phyloP scores from a whole-genome alignment of 2,113 vertebrate genomes.

The Odontesthes bonariensis region DNA sequence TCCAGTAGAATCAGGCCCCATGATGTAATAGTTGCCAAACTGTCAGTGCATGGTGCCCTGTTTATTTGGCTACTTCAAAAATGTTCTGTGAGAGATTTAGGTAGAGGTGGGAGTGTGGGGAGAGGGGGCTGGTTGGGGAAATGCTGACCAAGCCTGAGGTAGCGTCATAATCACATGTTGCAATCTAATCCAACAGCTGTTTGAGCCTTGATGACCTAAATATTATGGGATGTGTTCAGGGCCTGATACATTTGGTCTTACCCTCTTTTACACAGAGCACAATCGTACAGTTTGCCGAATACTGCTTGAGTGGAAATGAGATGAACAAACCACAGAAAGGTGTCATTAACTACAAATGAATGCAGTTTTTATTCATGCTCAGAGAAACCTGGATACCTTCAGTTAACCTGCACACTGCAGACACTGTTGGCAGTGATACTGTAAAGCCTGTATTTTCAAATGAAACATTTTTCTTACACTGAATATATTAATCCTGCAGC shows the following conservation, averaged over 20 bases:
- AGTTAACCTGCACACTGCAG: background rate
- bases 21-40: slow-evolving; percentile 46
- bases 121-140: background rate
- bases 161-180: slow-evolving; percentile 73
- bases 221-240: slow-evolving; percentile 62
- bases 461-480: slow-evolving; percentile 11
- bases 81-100: slow-evolving; percentile 54
- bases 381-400: background rate
- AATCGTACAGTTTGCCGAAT: background rate
- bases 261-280: background rate
- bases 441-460: slow-evolving; percentile 21
- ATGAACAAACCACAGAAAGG: background rate
- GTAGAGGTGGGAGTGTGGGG: background rate
- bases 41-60: slow-evolving; percentile 16
- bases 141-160: slow-evolving; percentile 56
- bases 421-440: background rate
- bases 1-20: slow-evolving; percentile 44
- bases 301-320: slow-evolving; percentile 1
- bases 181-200: slow-evolving; percentile 69
- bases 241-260: slow-evolving; percentile 42
- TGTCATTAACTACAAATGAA: background rate
- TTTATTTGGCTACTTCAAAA: slow-evolving; percentile 31
- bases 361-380: slow-evolving; percentile 23
- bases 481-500: slow-evolving; percentile 48
- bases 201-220: slow-evolving; percentile 72